phyloP scores from a whole-genome alignment of 1,140 invertebrate species.

The Eupristina koningsbergeri region DNA sequence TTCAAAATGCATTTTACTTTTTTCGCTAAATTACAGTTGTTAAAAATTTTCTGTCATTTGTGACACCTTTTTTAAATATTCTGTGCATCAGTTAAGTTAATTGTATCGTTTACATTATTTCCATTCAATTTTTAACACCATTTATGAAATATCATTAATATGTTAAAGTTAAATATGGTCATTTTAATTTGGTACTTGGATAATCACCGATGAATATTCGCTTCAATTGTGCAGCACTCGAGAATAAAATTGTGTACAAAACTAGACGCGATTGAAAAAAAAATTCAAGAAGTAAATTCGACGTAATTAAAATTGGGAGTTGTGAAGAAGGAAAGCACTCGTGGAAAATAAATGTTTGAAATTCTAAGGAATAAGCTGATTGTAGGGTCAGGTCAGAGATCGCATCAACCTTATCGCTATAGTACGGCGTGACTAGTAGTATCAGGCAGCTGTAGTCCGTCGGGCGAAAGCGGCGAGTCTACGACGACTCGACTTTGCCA shows the following conservation, averaged over 20 bases:
- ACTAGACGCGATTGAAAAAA: not conserved
- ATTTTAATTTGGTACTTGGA: too few species aligned
- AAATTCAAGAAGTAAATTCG: not conserved
- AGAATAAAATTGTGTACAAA: not conserved
- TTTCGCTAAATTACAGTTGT: not conserved
- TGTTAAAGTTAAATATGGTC: too few species aligned
- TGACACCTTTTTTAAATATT: not conserved
- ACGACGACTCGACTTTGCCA: conserved; percentile 50
- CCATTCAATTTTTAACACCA: too few species aligned
- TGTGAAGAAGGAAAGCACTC: not conserved
- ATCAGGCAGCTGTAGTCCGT: conserved; percentile 54
- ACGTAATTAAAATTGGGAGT: not conserved
- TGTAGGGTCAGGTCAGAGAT: too few species aligned
- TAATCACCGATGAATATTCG: too few species aligned
- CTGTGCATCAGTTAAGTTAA: not conserved
- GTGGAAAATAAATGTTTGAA: not conserved
- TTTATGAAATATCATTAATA: too few species aligned
- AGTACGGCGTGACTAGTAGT: not conserved
- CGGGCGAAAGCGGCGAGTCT: conserved; percentile 53
- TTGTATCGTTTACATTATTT: not conserved
- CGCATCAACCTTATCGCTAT: conserved; percentile 54
- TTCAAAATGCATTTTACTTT: not conserved
- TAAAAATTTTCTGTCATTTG: not conserved
- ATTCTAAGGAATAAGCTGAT: too few species aligned
- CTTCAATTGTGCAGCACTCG: too few species aligned